phyloP scores from a whole-genome alignment of 2,888 invertebrate species.

The Norana najaformis region DNA sequence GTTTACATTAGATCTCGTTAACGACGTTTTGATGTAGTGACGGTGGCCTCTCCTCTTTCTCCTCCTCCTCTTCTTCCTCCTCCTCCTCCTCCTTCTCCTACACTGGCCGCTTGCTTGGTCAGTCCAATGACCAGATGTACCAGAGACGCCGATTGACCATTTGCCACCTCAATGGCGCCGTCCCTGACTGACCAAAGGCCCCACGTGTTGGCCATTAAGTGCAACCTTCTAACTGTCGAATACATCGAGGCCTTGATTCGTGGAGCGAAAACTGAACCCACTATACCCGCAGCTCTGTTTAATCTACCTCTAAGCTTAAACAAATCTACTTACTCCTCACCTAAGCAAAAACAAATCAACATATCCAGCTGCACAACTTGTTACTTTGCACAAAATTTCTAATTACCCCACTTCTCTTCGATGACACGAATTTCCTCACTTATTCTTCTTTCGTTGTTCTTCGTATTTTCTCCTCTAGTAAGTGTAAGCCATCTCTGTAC shows the following conservation, averaged over 20 bases:
- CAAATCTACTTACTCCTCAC: no score
- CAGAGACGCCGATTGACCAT: not conserved
- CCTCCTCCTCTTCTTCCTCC: no score
- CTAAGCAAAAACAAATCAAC: not conserved
- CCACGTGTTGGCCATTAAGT: not conserved
- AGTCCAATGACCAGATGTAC: no score
- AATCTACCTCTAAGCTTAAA: not conserved
- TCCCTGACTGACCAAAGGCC: not conserved
- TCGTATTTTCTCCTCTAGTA: not conserved
- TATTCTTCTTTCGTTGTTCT: not conserved
- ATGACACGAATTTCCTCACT: not conserved
- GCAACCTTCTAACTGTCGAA: not conserved
- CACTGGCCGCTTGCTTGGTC: not conserved
- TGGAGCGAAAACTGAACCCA: not conserved
- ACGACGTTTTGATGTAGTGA: conserved; percentile 1
- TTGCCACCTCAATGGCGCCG: not conserved
- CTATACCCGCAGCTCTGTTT: not conserved
- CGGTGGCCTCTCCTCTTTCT: not conserved
- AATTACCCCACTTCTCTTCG: not conserved
- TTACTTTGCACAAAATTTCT: not conserved
- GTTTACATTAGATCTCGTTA: not conserved
- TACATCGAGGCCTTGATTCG: not conserved
- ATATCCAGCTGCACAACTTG: not conserved
- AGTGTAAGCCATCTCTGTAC: not conserved
- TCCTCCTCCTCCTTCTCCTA: not conserved